Evolutionary conservation across 2,888 invertebrate genomes (phyloP).

Genomic region (Amiota communis): DNA sequence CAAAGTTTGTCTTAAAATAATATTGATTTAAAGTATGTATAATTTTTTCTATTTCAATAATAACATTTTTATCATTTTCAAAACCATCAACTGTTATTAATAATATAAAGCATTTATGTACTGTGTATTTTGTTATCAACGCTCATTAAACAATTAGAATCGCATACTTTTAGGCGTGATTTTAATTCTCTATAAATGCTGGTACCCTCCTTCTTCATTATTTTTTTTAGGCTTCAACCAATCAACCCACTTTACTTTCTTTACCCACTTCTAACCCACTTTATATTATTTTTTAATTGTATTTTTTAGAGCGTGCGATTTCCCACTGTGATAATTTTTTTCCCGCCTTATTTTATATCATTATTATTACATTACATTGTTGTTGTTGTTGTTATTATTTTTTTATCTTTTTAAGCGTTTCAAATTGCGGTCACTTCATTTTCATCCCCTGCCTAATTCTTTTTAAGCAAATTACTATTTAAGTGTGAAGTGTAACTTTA

Average conservation of each 20-base stretch:
- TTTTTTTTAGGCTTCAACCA: not conserved
- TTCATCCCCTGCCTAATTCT: constrained; percentile 23
- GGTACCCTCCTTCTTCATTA: not conserved
- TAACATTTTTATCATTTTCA: too few relatives aligned
- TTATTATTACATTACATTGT: not conserved
- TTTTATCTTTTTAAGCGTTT: not conserved
- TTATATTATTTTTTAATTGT: constrained; percentile 7
- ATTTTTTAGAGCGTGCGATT: constrained; percentile 8
- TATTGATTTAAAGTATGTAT: not conserved
- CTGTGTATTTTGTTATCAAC: too few relatives aligned
- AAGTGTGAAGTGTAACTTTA: constrained; percentile 12
- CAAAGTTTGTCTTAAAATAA: not conserved
- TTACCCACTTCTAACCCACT: constrained; percentile 5
- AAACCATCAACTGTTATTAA: too few relatives aligned
- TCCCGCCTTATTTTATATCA: not conserved
- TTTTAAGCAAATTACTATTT: constrained; percentile 6
- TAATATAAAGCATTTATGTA: too few relatives aligned
- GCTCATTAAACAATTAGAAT: not conserved
- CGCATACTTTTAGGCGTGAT: constrained; percentile 21
- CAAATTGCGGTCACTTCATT: constrained; percentile 28
- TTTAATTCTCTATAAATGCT: not conserved
- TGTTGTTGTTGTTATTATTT: not conserved
- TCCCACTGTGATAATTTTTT: constrained; percentile 7
- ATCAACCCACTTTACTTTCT: too few relatives aligned
- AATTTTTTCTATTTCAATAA: too few relatives aligned